These are phyloP conservation scores for Dione vanillae DNA, from an alignment of 2,888 invertebrate genomes.

Conservation along the genomic window DNA sequence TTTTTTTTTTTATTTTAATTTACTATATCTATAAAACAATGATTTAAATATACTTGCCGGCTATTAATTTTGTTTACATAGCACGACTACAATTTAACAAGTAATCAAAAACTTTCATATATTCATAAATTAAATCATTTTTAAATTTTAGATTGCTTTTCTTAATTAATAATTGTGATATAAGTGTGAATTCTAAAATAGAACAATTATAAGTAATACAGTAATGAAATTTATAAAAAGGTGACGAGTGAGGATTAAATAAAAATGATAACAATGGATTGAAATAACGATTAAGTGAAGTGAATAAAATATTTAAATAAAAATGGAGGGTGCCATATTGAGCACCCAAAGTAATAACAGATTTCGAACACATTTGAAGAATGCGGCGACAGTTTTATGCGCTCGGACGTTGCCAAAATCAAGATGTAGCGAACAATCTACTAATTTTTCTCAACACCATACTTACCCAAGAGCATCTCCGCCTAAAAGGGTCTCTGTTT, in stretches of 20 bases:
- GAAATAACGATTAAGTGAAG: slow-evolving; percentile 66
- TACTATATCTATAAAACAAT: background rate
- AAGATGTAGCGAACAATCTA: slow-evolving; percentile 67
- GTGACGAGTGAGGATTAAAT: slow-evolving; percentile 43
- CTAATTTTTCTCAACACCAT: slow-evolving; percentile 69
- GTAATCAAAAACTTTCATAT: background rate
- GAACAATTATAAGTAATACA: background rate
- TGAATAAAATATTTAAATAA: slow-evolving; percentile 47
- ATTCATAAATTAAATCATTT: background rate
- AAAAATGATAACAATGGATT: slow-evolving; percentile 62
- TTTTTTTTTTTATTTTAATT: too few relatives aligned
- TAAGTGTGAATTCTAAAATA: background rate
- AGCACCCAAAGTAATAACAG: slow-evolving; percentile 78
- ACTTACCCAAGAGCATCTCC: slow-evolving; percentile 75
- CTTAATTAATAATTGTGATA: background rate
- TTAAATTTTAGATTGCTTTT: background rate
- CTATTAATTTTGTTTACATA: background rate
- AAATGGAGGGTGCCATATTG: slow-evolving; percentile 82
- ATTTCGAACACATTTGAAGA: slow-evolving; percentile 76
- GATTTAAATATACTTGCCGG: background rate
- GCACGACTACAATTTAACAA: slow-evolving; percentile 16
- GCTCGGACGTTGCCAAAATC: slow-evolving; percentile 79
- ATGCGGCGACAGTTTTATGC: slow-evolving; percentile 78
- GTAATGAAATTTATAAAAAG: slow-evolving; percentile 16
- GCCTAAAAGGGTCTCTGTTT: slow-evolving; percentile 68